Evolutionary conservation across 2,888 invertebrate species (phyloP).

Genomic region (Dorcus parallelipipedus): DNA sequence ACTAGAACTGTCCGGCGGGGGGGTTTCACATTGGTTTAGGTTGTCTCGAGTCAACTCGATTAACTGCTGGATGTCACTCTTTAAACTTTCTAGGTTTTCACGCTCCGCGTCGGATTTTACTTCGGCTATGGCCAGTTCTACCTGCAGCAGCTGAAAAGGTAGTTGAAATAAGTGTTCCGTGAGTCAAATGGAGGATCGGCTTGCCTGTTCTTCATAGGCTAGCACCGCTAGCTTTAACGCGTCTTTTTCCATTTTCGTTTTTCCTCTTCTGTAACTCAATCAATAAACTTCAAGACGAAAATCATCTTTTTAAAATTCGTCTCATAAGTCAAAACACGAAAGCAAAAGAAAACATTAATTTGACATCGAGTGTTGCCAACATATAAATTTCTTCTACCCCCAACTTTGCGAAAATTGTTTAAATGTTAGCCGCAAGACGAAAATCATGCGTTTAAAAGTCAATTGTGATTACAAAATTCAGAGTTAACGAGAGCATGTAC

Average conservation of each 20-base stretch:
- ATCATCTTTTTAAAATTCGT: no score
- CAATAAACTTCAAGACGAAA: no score
- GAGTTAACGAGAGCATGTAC: no score
- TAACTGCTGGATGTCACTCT: slow-evolving; percentile 64
- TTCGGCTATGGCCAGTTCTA: slow-evolving; percentile 56
- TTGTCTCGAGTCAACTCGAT: slow-evolving; percentile 66
- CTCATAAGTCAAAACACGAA: no score
- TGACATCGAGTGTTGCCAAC: no score
- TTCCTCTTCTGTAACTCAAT: no score
- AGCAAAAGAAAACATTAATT: no score
- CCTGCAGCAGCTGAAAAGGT: slow-evolving; percentile 58
- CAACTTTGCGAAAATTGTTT: no score
- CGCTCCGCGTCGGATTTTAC: slow-evolving; percentile 52
- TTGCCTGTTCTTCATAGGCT: slow-evolving; percentile 12
- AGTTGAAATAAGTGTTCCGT: neutral
- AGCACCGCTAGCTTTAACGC: neutral
- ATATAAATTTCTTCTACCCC: no score
- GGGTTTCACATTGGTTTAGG: slow-evolving; percentile 37
- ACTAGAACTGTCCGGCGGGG: slow-evolving; percentile 22
- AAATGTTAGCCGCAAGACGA: no score
- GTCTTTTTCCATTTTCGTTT: slow-evolving; percentile 6
- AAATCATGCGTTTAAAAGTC: no score
- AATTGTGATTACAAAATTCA: no score
- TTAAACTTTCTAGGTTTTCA: slow-evolving; percentile 58
- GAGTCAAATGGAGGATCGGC: neutral